Conservation (phyloP, 2,797 vertebrate species). For the Pseudochirops corinnae region DNA sequence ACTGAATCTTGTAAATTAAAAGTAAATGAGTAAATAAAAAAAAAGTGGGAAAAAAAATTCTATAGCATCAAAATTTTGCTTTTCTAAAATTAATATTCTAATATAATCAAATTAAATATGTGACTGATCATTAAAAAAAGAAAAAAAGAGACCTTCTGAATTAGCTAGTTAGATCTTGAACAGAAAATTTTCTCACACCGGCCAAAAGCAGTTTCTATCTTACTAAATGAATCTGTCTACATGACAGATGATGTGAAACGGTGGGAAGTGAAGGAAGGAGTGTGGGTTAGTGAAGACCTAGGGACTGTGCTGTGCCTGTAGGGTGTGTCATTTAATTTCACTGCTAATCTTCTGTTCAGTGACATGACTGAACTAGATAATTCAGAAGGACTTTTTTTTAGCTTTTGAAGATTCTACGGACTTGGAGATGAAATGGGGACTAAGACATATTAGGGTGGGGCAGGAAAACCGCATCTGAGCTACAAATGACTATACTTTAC, state of each 20-base stretch:
- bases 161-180: not conserved
- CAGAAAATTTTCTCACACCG: not conserved
- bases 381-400: not conserved
- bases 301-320: not conserved
- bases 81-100: not conserved
- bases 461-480: not conserved
- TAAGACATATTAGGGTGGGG: not conserved
- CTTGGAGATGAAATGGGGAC: not conserved
- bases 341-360: not conserved
- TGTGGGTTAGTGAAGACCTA: not conserved
- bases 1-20: too few species aligned
- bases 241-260: not conserved
- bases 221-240: not conserved
- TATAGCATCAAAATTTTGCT: not conserved
- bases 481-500: not conserved
- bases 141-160: too few species aligned
- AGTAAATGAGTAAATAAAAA: too few species aligned
- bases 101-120: constrained; percentile 14
- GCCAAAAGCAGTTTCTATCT: not conserved
- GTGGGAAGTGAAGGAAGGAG: not conserved
- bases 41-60: too few species aligned
- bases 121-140: too few species aligned
- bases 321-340: not conserved
- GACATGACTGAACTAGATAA: not conserved
- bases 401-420: not conserved